These are phyloP conservation scores for Mythimna pallens DNA, from an alignment of 2,888 invertebrate species.

Conservation along the genomic window DNA sequence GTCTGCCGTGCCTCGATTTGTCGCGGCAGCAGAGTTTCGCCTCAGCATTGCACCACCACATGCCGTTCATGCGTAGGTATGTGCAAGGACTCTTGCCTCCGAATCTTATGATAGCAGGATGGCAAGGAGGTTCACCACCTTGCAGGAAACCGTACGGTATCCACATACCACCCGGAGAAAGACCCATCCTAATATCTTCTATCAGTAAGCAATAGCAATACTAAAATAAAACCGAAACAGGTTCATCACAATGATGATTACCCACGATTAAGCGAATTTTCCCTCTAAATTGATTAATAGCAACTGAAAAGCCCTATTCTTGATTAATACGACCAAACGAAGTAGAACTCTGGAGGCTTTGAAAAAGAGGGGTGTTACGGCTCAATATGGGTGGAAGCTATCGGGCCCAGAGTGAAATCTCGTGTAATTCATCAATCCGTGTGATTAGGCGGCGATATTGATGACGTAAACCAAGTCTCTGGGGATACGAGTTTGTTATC, in stretches of 20 bases:
- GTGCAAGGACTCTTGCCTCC: no score
- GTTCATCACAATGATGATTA: slow-evolving; percentile 48
- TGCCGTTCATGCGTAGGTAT: no score
- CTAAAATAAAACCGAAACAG: slow-evolving; percentile 18
- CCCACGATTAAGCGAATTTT: slow-evolving; percentile 43
- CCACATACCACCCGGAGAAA: no score
- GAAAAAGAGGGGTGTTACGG: not conserved
- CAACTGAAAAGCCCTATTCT: slow-evolving; percentile 36
- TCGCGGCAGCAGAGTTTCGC: not conserved
- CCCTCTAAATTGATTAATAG: slow-evolving; percentile 46
- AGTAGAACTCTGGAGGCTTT: not conserved
- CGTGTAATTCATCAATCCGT: slow-evolving; percentile 56
- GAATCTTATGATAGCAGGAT: no score
- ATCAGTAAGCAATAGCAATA: not conserved
- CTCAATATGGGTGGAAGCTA: slow-evolving; percentile 2
- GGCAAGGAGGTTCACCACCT: no score
- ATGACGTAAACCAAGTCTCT: slow-evolving; percentile 32
- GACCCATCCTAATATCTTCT: no score
- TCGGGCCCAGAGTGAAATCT: slow-evolving; percentile 12
- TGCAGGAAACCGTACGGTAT: no score
- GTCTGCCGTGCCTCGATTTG: not conserved
- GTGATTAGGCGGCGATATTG: slow-evolving; percentile 52
- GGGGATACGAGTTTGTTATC: slow-evolving; percentile 28
- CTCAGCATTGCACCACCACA: no score
- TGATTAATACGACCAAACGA: slow-evolving; percentile 12